Conservation (phyloP, 2,888 invertebrate genomes). For the Axea sp. region DNA sequence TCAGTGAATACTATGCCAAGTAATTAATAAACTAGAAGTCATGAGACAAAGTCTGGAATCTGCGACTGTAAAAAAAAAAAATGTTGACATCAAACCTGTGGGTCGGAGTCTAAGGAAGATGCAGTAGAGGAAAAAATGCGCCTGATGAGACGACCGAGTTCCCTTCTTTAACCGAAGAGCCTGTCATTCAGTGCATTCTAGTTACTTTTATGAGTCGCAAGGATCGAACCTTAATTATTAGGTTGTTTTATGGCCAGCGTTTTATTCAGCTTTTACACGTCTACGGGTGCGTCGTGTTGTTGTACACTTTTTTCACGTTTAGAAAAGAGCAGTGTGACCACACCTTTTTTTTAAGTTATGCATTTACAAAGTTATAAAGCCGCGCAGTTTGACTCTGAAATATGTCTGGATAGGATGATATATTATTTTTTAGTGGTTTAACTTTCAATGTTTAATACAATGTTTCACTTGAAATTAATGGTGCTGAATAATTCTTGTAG, state of each 20-base stretch:
- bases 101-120: conserved; percentile 45
- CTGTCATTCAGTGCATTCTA: conserved; percentile 44
- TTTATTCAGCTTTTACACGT: conserved; percentile 52
- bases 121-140: conserved; percentile 48
- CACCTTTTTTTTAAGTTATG: conserved; percentile 56
- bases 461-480: conserved; percentile 34
- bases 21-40: no score
- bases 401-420: conserved; percentile 43
- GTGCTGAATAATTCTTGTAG: conserved; percentile 7
- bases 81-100: conserved; percentile 27
- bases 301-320: conserved; percentile 54
- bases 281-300: conserved; percentile 33
- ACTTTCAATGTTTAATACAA: conserved; percentile 31
- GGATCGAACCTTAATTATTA: conserved; percentile 76
- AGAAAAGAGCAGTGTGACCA: conserved; percentile 45
- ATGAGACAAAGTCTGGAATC: no score
- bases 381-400: conserved; percentile 45
- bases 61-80: conserved; percentile 32
- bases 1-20: no score
- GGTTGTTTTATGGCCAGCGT: conserved; percentile 70
- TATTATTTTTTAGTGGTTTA: conserved; percentile 40
- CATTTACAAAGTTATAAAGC: conserved; percentile 55
- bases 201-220: conserved; percentile 71
- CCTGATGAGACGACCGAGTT: conserved; percentile 48
- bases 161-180: conserved; percentile 33